phyloP scores from a whole-genome alignment of 2,113 vertebrate genomes.

The Dolichotis patagonum region DNA sequence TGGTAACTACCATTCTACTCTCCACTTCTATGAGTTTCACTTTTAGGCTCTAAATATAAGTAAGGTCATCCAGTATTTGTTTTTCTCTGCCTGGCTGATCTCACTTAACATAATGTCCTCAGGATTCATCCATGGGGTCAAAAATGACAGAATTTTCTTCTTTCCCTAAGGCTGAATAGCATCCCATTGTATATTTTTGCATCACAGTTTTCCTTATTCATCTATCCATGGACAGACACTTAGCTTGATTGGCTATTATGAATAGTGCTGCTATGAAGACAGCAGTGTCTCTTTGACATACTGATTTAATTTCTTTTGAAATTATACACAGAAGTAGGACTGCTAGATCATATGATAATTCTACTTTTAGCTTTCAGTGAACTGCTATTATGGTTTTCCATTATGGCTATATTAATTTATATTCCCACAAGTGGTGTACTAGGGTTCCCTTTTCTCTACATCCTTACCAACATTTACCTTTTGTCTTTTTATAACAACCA shows the following conservation, averaged over 20 bases:
- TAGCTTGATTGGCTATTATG: not conserved
- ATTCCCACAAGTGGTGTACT: not conserved
- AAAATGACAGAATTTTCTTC: not conserved
- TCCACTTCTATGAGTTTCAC: not conserved
- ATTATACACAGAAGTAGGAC: not conserved
- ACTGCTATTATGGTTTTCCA: not conserved
- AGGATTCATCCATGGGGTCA: not conserved
- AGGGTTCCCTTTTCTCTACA: not conserved
- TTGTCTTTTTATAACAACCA: not conserved
- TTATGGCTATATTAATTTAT: not conserved
- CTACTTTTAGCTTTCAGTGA: constrained; percentile 18
- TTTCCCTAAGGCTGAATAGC: not conserved
- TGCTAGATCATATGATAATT: not conserved
- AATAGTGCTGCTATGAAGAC: not conserved
- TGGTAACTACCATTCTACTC: not conserved
- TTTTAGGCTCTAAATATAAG: not conserved
- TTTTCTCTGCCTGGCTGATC: not conserved
- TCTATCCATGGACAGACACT: not conserved
- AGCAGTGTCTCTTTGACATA: not conserved
- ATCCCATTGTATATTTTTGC: not conserved
- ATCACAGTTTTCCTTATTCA: not conserved
- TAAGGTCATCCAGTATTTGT: not conserved
- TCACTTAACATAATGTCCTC: not conserved
- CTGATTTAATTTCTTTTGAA: not conserved
- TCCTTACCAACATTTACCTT: not conserved